Conservation (phyloP, 2,113 vertebrate species). For the Dipodomys ordii region DNA sequence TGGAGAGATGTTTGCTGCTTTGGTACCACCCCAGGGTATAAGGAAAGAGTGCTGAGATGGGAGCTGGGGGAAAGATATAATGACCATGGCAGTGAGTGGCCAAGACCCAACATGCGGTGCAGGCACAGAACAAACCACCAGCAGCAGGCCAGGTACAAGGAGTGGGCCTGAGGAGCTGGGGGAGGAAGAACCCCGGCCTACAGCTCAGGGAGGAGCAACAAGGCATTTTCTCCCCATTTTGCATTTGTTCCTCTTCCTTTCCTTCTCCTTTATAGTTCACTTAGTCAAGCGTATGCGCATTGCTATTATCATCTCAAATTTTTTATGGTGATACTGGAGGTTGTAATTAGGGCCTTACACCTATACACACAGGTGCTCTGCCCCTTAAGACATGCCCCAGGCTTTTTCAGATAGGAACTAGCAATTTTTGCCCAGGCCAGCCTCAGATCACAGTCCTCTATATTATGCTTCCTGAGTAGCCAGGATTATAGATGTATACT, state of each 20-base stretch:
- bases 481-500: no score
- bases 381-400: no score
- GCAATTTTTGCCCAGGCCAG: no score
- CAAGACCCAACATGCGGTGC: background rate
- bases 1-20: conserved; percentile 2
- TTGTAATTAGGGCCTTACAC: background rate
- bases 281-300: background rate
- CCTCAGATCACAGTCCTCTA: no score
- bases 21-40: background rate
- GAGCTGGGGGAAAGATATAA: background rate
- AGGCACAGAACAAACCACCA: background rate
- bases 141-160: no score
- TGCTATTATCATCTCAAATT: background rate
- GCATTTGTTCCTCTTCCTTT: background rate
- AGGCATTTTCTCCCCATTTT: background rate
- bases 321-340: background rate
- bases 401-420: no score
- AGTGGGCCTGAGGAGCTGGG: background rate
- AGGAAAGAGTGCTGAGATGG: background rate
- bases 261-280: background rate
- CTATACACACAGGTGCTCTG: no score
- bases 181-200: background rate
- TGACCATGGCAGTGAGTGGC: background rate
- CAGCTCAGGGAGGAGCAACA: background rate
- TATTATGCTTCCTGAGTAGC: no score